A percentile compares a stretch with the other conserved stretches of the same genome.
These are phyloP conservation scores for Loriculus beryllinus DNA, from an alignment of 2,797 vertebrate species.

Conservation along the genomic window DNA sequence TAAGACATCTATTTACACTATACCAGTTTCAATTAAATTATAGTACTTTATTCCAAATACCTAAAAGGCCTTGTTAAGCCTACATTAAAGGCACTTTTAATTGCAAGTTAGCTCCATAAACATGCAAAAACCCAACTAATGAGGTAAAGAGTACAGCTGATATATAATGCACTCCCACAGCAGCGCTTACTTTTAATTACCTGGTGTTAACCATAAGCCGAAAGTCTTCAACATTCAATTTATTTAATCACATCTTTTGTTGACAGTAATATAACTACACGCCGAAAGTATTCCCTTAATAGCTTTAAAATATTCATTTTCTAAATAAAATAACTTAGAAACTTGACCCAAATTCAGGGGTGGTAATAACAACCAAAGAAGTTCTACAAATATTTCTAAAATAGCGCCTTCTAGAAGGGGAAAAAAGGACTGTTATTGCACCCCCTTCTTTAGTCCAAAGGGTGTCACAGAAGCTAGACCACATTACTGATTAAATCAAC, in stretches of 20 bases:
- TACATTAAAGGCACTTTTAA: constrained; percentile 75
- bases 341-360: constrained; percentile 48
- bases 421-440: neutral
- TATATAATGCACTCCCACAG: constrained; percentile 78
- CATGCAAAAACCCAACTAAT: constrained; percentile 77
- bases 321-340: constrained; percentile 68
- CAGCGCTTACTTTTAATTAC: constrained; percentile 84
- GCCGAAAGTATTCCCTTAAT: constrained; percentile 74
- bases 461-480: constrained; percentile 44
- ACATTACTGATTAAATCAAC: constrained; percentile 68
- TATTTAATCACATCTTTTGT: constrained; percentile 80
- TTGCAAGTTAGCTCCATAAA: constrained; percentile 79
- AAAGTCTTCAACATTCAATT: constrained; percentile 80
- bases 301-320: constrained; percentile 73
- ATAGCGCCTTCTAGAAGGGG: neutral
- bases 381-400: constrained; percentile 21
- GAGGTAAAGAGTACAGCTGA: constrained; percentile 78
- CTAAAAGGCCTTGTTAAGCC: constrained; percentile 75
- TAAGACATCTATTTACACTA: constrained; percentile 65
- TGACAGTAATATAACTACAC: constrained; percentile 72
- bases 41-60: constrained; percentile 69
- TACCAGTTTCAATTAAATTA: constrained; percentile 71
- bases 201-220: constrained; percentile 76
- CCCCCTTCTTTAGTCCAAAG: constrained; percentile 32
- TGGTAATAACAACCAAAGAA: neutral